Evolutionary conservation across 1,140 invertebrate species (phyloP).

Genomic region (Drosophila lacertosa): DNA sequence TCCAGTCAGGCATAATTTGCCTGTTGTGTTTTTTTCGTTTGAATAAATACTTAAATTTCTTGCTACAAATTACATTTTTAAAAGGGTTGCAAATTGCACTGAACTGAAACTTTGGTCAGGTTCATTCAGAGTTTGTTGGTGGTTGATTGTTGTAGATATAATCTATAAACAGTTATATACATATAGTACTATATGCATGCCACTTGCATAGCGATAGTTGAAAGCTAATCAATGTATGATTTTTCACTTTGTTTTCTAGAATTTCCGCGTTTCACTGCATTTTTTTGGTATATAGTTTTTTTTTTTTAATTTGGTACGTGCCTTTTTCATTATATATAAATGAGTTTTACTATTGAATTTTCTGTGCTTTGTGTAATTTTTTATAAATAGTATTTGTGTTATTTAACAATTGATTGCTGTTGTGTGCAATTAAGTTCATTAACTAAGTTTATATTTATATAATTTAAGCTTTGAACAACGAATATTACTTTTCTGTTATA

Average conservation of each 20-base stretch:
- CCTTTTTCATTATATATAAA: background rate
- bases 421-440: too few relatives aligned
- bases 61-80: slow-evolving; percentile 21
- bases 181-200: background rate
- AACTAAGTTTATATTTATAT: too few relatives aligned
- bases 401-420: too few relatives aligned
- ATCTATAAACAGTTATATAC: slow-evolving; percentile 17
- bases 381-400: background rate
- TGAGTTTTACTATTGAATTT: background rate
- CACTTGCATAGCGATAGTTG: background rate
- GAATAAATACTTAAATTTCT: slow-evolving; percentile 38
- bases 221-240: slow-evolving; percentile 10
- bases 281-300: background rate
- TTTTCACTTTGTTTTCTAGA: slow-evolving; percentile 10
- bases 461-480: too few relatives aligned
- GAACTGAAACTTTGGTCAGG: background rate
- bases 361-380: background rate
- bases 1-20: slow-evolving; percentile 34
- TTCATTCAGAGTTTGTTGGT: slow-evolving; percentile 29
- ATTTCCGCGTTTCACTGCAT: slow-evolving; percentile 10
- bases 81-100: slow-evolving; percentile 30
- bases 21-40: slow-evolving; percentile 33
- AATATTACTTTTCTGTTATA: too few relatives aligned
- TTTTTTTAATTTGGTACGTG: slow-evolving; percentile 12
- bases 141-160: slow-evolving; percentile 22